Percentiles rank a stretch among this genome's conserved stretches.
phyloP scores from a whole-genome alignment of 2,113 vertebrate species.

The Daboia siamensis region DNA sequence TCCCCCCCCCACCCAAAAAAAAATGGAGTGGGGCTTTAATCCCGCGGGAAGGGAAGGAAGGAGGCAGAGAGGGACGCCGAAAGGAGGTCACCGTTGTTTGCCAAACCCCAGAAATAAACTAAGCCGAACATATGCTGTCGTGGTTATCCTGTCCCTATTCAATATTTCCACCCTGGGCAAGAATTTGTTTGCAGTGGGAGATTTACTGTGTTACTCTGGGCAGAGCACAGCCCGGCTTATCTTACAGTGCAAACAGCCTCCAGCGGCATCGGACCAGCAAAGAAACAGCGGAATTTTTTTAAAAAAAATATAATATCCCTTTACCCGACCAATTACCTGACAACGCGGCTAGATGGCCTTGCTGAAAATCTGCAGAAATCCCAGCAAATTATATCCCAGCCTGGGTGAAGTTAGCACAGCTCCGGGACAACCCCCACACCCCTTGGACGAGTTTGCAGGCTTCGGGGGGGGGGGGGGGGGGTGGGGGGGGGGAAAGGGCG shows the following conservation, averaged over 20 bases:
- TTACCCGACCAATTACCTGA: slow-evolving; percentile 58
- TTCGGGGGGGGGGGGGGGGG: too few species aligned
- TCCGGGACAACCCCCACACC: slow-evolving; percentile 1
- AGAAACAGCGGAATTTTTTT: slow-evolving; percentile 11
- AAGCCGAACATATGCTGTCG: slow-evolving; percentile 61
- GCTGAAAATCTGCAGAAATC: slow-evolving; percentile 57
- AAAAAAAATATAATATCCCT: slow-evolving; percentile 40
- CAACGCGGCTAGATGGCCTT: slow-evolving; percentile 59
- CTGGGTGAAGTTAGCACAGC: background rate
- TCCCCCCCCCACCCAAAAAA: background rate
- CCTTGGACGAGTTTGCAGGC: slow-evolving; percentile 29
- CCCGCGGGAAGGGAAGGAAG: slow-evolving; percentile 21
- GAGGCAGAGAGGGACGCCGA: background rate
- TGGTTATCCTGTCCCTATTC: slow-evolving; percentile 65
- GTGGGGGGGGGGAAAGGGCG: background rate
- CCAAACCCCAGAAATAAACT: slow-evolving; percentile 60
- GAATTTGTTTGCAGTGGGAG: slow-evolving; percentile 66
- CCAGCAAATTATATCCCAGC: slow-evolving; percentile 30
- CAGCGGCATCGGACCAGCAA: slow-evolving; percentile 48
- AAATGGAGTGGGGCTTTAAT: slow-evolving; percentile 9
- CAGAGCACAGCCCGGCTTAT: slow-evolving; percentile 62
- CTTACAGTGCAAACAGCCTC: slow-evolving; percentile 68
- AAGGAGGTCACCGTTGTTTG: slow-evolving; percentile 32
- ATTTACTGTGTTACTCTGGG: slow-evolving; percentile 71
- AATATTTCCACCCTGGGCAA: slow-evolving; percentile 68